Evolutionary conservation across 2,888 invertebrate genomes (phyloP).

Genomic region (Diplolepis rosae): DNA sequence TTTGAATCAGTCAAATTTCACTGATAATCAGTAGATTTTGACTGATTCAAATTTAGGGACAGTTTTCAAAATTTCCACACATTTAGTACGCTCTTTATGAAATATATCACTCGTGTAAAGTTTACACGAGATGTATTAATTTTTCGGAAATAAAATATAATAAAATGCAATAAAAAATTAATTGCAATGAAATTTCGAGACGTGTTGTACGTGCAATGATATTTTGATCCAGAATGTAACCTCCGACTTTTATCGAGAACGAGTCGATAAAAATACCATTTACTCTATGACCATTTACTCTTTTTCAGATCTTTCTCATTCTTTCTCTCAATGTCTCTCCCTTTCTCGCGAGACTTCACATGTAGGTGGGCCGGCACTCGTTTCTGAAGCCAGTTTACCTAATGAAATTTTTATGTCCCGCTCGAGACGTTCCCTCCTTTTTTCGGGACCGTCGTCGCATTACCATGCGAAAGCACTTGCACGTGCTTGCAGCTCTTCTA

Average conservation of each 20-base stretch:
- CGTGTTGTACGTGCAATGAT: not conserved
- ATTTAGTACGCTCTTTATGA: not conserved
- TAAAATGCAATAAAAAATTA: not conserved
- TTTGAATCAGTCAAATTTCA: too few relatives aligned
- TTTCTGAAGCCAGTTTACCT: constrained; percentile 57
- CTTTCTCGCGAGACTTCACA: not conserved
- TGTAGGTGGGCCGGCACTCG: constrained; percentile 37
- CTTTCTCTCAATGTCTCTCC: not conserved
- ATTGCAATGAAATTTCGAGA: not conserved
- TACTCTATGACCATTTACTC: not conserved
- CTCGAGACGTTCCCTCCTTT: constrained; percentile 47
- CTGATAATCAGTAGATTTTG: too few relatives aligned
- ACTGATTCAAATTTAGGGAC: too few relatives aligned
- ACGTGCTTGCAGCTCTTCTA: constrained; percentile 44
- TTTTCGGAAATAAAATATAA: not conserved
- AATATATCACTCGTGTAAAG: not conserved
- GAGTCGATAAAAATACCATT: not conserved
- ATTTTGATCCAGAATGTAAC: not conserved
- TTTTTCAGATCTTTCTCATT: not conserved
- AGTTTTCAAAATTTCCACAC: not conserved
- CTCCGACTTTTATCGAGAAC: not conserved
- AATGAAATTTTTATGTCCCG: constrained; percentile 64
- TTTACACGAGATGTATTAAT: not conserved
- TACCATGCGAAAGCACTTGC: constrained; percentile 53
- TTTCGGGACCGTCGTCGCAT: constrained; percentile 45